phyloP scores from a whole-genome alignment of 1,140 invertebrate genomes.

The Bombus pyrosoma region DNA sequence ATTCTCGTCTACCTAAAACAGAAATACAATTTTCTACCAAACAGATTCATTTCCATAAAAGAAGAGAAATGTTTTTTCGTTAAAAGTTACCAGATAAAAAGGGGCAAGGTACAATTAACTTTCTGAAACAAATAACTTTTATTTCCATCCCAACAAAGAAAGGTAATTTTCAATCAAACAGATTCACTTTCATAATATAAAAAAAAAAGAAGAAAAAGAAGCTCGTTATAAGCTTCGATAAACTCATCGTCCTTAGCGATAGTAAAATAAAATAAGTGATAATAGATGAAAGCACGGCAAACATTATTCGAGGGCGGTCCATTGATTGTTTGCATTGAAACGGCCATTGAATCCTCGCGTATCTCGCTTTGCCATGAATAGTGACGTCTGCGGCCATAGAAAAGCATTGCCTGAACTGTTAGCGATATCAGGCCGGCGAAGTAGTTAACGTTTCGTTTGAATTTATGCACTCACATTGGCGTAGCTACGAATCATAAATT shows the following conservation, averaged over 20 bases:
- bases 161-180: background rate
- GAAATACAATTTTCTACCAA: background rate
- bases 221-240: constrained; percentile 9
- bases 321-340: constrained; percentile 32
- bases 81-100: background rate
- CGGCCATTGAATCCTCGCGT: constrained; percentile 14
- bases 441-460: background rate
- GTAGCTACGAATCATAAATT: constrained; percentile 15
- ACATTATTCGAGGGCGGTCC: constrained; percentile 17
- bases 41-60: background rate
- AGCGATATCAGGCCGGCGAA: constrained; percentile 11
- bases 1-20: background rate
- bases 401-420: constrained; percentile 16
- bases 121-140: background rate
- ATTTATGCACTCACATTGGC: constrained; percentile 7
- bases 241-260: background rate
- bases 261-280: constrained; percentile 16
- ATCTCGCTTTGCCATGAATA: constrained; percentile 41
- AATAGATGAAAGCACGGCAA: background rate
- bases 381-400: constrained; percentile 1
- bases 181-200: background rate
- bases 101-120: background rate
- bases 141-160: background rate
- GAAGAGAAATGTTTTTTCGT: background rate
- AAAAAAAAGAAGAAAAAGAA: background rate